These are phyloP conservation scores for Trilocha varians DNA, from an alignment of 2,888 invertebrate genomes.

Conservation along the genomic window DNA sequence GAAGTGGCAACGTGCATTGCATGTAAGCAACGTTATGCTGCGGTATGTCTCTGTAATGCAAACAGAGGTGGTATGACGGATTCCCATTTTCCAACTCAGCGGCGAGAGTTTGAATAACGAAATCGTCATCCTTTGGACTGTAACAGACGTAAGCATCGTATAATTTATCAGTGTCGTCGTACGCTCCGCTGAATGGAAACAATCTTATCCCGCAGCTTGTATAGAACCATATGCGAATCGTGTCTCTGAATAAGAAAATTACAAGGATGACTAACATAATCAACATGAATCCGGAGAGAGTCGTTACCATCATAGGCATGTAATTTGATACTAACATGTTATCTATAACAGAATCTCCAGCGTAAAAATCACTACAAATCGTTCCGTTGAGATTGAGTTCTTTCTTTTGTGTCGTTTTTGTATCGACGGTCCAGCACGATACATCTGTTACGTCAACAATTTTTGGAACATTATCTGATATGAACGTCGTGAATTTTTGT, in stretches of 20 bases:
- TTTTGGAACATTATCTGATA: constrained; percentile 83
- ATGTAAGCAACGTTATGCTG: constrained; percentile 78
- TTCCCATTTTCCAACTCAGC: constrained; percentile 88
- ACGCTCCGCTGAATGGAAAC: constrained; percentile 79
- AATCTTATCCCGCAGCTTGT: constrained; percentile 89
- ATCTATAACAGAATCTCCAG: constrained; percentile 85
- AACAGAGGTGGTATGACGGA: constrained; percentile 86
- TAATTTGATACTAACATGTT: constrained; percentile 88
- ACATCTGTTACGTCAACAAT: constrained; percentile 83
- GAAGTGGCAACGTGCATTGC: constrained; percentile 81
- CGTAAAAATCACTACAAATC: constrained; percentile 88
- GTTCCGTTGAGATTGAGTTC: constrained; percentile 88
- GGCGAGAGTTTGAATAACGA: constrained; percentile 89
- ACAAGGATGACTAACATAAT: constrained; percentile 83
- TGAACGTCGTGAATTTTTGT: constrained; percentile 85
- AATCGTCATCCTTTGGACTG: constrained; percentile 93
- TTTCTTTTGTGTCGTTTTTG: constrained; percentile 79
- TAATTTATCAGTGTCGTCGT: constrained; percentile 87
- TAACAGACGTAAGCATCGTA: constrained; percentile 96
- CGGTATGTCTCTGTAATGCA: constrained; percentile 90
- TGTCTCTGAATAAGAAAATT: constrained; percentile 88
- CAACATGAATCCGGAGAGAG: constrained; percentile 82
- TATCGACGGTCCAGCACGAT: constrained; percentile 83
- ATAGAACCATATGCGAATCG: constrained; percentile 89
- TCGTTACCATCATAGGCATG: constrained; percentile 86